Conservation (phyloP, 2,113 vertebrate species). For the Malurus elegans region DNA sequence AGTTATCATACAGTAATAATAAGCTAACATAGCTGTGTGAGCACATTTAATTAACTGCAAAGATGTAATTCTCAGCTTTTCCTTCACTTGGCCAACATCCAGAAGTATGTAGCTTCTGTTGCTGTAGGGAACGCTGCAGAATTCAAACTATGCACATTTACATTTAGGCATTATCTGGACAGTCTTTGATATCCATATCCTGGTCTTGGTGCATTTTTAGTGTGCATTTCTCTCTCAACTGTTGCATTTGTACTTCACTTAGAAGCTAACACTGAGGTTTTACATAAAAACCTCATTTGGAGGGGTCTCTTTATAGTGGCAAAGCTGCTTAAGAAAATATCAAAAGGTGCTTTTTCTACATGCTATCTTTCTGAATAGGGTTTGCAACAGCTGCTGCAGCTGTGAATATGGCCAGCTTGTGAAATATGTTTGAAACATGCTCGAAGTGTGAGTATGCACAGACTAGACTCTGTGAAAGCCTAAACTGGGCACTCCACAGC, state of each 20-base stretch:
- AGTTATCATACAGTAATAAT: conserved; percentile 59
- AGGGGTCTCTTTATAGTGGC: background rate
- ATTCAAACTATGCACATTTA: background rate
- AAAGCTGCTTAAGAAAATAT: background rate
- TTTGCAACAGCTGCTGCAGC: background rate
- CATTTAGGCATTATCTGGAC: background rate
- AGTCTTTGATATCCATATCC: background rate
- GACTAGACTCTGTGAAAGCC: background rate
- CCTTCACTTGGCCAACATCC: conserved; percentile 5
- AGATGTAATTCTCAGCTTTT: conserved; percentile 14
- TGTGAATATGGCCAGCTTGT: background rate
- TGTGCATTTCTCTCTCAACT: background rate
- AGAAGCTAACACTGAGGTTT: background rate
- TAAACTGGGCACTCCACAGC: background rate
- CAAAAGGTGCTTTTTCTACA: background rate
- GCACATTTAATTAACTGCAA: conserved; percentile 65
- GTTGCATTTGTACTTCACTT: background rate
- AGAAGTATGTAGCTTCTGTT: background rate
- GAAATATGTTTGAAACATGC: background rate
- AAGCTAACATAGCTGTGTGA: conserved; percentile 38
- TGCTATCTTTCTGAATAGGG: background rate
- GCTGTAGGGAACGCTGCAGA: background rate
- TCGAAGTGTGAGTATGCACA: background rate
- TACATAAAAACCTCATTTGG: background rate
- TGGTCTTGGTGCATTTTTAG: background rate